Conservation (phyloP, 2,797 vertebrate species). For the Malacoraja senta region DNA sequence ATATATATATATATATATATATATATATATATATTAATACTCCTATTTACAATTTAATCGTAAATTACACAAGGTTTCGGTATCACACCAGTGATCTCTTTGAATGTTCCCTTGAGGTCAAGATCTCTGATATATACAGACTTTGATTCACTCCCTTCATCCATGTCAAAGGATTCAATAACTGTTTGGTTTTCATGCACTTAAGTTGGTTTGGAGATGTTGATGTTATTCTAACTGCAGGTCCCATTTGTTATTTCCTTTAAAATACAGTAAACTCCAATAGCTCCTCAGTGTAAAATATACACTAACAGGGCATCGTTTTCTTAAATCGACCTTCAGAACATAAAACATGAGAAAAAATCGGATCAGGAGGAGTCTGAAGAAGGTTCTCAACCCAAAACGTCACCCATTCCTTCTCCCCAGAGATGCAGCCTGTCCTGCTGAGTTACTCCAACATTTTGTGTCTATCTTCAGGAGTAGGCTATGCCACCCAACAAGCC, state of each 20-base stretch:
- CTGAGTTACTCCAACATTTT: too few relatives aligned
- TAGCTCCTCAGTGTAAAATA: background rate
- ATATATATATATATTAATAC: background rate
- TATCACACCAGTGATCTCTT: background rate
- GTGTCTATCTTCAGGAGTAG: too few relatives aligned
- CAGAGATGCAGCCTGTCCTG: too few relatives aligned
- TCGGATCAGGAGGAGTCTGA: too few relatives aligned
- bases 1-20: too few relatives aligned
- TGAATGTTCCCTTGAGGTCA: background rate
- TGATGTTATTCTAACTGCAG: background rate
- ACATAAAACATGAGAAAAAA: too few relatives aligned
- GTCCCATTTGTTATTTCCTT: background rate
- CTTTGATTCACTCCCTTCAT: background rate
- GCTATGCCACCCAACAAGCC: too few relatives aligned
- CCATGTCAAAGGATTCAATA: background rate
- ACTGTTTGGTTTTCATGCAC: background rate
- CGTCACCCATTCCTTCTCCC: too few relatives aligned
- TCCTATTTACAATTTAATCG: background rate
- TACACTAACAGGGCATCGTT: background rate
- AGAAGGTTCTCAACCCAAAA: too few relatives aligned
- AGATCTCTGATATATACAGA: background rate
- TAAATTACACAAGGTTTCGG: background rate
- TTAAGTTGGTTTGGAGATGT: background rate
- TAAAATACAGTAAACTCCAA: background rate
- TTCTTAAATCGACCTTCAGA: background rate